Evolutionary conservation across 2,797 vertebrate genomes (phyloP).

Genomic region (Anabacerthia variegaticeps): DNA sequence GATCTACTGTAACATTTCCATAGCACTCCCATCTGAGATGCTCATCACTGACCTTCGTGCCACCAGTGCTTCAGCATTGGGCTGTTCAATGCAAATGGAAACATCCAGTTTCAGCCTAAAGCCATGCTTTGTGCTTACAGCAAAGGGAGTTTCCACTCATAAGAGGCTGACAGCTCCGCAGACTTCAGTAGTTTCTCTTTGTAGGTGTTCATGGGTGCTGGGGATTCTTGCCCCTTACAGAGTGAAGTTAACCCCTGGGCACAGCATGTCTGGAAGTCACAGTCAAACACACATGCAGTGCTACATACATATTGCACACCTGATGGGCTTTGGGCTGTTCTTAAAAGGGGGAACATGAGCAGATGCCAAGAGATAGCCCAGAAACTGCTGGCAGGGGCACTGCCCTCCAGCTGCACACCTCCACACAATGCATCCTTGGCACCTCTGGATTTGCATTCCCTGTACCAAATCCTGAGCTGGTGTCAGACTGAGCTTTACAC

Average conservation of each 20-base stretch:
- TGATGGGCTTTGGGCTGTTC: background rate
- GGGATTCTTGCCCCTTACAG: background rate
- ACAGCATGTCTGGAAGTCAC: background rate
- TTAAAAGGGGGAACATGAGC: background rate
- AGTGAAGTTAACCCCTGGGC: background rate
- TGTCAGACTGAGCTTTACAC: background rate
- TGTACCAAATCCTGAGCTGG: background rate
- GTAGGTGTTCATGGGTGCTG: background rate
- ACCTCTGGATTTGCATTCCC: background rate
- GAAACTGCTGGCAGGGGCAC: background rate
- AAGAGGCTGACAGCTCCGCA: background rate
- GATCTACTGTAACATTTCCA: background rate
- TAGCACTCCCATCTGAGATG: rapidly evolving
- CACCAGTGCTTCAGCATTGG: background rate
- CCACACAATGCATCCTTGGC: background rate
- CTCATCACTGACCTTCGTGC: background rate
- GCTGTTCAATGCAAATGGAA: background rate
- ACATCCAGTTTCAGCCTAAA: background rate
- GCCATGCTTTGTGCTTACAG: background rate
- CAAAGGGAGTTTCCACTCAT: background rate
- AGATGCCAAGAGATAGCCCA: background rate
- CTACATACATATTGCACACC: background rate
- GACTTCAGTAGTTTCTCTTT: slow-evolving; percentile 5
- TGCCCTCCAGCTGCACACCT: background rate
- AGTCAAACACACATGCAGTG: background rate